Evolutionary conservation across 2,113 vertebrate genomes (phyloP).

Genomic region (Protobothrops flavoviridis): DNA sequence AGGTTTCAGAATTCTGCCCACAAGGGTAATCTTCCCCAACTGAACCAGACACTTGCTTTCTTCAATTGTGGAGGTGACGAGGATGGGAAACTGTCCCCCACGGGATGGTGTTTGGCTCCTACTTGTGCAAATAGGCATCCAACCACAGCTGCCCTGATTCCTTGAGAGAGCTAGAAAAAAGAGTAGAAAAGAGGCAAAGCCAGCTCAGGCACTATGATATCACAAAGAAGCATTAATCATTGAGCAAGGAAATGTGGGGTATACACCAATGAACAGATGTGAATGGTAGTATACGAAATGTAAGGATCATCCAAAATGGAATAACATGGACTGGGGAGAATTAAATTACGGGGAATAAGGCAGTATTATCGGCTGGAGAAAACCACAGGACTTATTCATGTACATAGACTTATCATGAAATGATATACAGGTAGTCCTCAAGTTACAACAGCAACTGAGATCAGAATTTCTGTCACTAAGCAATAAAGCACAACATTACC

Average conservation of each 20-base stretch:
- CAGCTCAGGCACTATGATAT: background rate
- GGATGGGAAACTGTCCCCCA: background rate
- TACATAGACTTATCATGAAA: background rate
- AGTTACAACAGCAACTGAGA: background rate
- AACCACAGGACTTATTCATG: background rate
- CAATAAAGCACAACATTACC: background rate
- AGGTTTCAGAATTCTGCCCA: background rate
- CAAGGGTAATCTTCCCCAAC: background rate
- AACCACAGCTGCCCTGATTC: constrained; percentile 74
- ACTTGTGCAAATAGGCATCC: constrained; percentile 73
- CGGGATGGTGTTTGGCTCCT: background rate
- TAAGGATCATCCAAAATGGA: background rate
- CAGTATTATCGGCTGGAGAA: background rate
- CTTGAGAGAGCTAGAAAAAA: constrained; percentile 66
- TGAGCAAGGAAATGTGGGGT: background rate
- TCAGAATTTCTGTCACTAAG: background rate
- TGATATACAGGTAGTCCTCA: background rate
- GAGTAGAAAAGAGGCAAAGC: background rate
- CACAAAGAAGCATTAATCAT: background rate
- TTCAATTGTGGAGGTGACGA: background rate
- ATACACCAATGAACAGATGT: background rate
- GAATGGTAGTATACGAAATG: background rate
- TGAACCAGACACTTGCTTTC: background rate
- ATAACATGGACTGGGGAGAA: background rate
- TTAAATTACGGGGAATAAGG: background rate